Evolutionary conservation across 1,140 invertebrate species (phyloP).

Genomic region (Aradophagus sp.): DNA sequence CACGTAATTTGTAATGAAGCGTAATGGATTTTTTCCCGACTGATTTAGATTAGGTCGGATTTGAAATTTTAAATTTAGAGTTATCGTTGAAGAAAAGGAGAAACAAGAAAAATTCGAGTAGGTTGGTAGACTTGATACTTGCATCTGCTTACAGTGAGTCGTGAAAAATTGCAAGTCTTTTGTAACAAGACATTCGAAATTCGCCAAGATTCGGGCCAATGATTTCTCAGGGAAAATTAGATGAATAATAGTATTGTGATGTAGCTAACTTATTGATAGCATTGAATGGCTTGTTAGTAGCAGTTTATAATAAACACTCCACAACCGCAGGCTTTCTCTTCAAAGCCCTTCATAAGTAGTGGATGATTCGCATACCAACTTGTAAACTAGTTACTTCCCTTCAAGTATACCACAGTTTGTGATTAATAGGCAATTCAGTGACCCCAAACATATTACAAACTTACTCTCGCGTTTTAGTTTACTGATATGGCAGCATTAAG

Average conservation of each 20-base stretch:
- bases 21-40: too few relatives aligned
- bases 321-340: constrained; percentile 35
- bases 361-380: constrained; percentile 48
- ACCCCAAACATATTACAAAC: constrained; percentile 35
- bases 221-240: constrained; percentile 1
- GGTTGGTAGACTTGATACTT: too few relatives aligned
- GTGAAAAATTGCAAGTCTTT: too few relatives aligned
- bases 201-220: neutral
- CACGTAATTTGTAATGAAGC: neutral
- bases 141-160: too few relatives aligned
- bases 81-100: too few relatives aligned
- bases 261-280: constrained; percentile 6
- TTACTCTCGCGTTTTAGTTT: constrained; percentile 28
- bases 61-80: too few relatives aligned
- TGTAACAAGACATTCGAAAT: neutral
- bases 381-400: constrained; percentile 55
- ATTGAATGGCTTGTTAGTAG: constrained; percentile 52
- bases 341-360: constrained; percentile 36
- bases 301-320: constrained; percentile 50
- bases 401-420: constrained; percentile 50
- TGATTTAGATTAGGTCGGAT: too few relatives aligned
- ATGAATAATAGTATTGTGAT: constrained; percentile 3
- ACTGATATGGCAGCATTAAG: constrained; percentile 24
- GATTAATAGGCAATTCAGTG: constrained; percentile 55
- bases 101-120: too few relatives aligned